These are phyloP conservation scores for Heliothis peltigera DNA, from an alignment of 2,888 invertebrate genomes.

Conservation along the genomic window DNA sequence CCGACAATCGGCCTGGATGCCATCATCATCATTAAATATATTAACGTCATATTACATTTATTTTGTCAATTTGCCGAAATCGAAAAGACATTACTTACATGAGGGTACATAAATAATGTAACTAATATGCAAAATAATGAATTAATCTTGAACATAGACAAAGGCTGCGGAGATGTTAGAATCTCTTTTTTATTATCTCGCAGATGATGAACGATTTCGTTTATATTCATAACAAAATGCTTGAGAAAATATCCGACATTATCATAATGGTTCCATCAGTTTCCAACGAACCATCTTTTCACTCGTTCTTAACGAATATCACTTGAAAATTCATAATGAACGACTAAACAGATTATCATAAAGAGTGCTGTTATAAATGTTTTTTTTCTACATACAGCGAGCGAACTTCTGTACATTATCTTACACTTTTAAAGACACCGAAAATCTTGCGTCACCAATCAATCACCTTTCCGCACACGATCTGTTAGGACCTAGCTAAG, in stretches of 20 bases:
- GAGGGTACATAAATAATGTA: no score
- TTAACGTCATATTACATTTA: no score
- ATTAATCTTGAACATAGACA: neutral
- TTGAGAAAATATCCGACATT: constrained; percentile 35
- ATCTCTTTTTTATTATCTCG: neutral
- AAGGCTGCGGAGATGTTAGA: neutral
- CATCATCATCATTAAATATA: no score
- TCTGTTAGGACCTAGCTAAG: no score
- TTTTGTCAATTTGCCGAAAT: no score
- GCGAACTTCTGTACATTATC: no score
- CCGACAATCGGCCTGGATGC: no score
- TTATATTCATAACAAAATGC: constrained; percentile 42
- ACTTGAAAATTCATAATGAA: constrained; percentile 32
- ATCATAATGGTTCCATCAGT: constrained; percentile 25
- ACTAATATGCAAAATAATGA: neutral
- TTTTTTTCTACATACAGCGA: no score
- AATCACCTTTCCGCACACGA: no score
- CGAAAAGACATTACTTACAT: no score
- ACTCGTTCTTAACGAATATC: constrained; percentile 20
- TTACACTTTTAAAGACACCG: no score
- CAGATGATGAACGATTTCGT: constrained; percentile 9
- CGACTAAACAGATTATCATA: constrained; percentile 20
- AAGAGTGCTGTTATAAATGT: constrained; percentile 14
- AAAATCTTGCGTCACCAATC: no score
- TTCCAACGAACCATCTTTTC: constrained; percentile 16